Evolutionary conservation across 2,797 vertebrate species (phyloP), one percentile per base, ranked within the genome.

Genomic region (Orestias chungarensis): DNA sequence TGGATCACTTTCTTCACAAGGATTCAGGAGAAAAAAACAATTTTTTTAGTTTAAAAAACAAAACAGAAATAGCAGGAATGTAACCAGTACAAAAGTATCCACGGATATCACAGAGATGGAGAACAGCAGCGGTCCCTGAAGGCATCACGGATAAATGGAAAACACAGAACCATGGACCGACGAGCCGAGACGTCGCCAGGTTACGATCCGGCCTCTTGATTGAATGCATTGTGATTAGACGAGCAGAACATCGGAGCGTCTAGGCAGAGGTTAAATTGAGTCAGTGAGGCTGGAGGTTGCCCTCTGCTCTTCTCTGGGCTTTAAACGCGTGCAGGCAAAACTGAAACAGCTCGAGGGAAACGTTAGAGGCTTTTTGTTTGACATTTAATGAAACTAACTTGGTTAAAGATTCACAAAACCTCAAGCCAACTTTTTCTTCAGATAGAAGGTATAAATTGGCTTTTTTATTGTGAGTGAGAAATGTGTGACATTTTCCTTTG

Each of bases 111-210:
- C 57, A 3, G 31, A 2, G 33, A 75, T n/a, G 49, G 46, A 79
- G 66, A 78, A 52, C 43, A 18, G 23, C 72, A 66, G 73, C 35
- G 49, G 69, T 79, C 80, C 81, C 61, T 85, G 80, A 88, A 84
- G 3, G 66, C 44, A 33, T 77, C 54, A 33, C 6, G 12, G 70
- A 59, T 5, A 0, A 4, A 61, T 44, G 38, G 29, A 78, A 79
- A 78, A 44, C 25, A 57, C 2, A 86, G 82, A 86, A 82, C 79
- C 79, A n/a, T 52, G 64, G 27, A 25, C 0, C 25, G 61, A 70
- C 3, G 42, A 47, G 44, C 65, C 69, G 25, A 9, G 46, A 82
- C 75, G 71, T 83, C 64, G 67, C 15, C 31, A 54, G 11, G 29
- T 12, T 27, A 9, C 20, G 33, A 38, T 66, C 15, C 68, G 59